Base-by-base conservation (phyloP, 1,140 invertebrate species). In the Anastrepha ludens region DNA sequence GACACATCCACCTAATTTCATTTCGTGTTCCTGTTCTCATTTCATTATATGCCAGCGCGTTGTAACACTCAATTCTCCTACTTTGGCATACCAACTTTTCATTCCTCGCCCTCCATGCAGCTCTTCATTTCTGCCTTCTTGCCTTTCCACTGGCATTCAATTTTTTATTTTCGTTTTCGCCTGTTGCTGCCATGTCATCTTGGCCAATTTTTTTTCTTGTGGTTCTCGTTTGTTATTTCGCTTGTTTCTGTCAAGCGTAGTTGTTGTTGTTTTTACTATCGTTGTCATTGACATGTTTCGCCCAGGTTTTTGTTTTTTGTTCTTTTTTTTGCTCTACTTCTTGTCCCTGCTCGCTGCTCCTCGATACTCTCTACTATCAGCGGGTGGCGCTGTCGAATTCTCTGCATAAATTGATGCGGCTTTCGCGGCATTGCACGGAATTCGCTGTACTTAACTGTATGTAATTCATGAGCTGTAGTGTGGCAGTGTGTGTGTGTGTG, bases 1-100 rank as follows among this genome's bases (percentile, higher is more conserved):
- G 85, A 88, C 87, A 88, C 87, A 86, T 88, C 85, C 13, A 86
- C 60, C 85, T 88, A 88, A 88, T 88, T 88, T 86, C 39, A 86
- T 87, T 87, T 81, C 62, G 81, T 81, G 50, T 85, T 39, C 78
- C 85, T 85, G 74, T 74, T 85, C 65, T 87, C 55, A 41, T 60
- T 64, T 64, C 67, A 86, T 62, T 64, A 86, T 59, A 86, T 62
- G 60, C 20, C 50, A 59, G 15, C 50, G 15, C 50, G 29, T 13
- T n/a, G 50, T 58, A 58, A 64, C 29, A 47, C 60, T 44, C 39
- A 55, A 15, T 67, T 20, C 39, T 3, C 4, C 64, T 67, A 20
- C 74, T 47, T 44, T 17, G 0, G 1, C 29, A 85, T 62, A 41
- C n/a, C 29, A 44, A 39, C 29, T 15, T 3, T 78, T 9, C n/a